Percentiles rank a stretch among this genome's conserved stretches.
Evolutionary conservation across 2,888 invertebrate species (phyloP).

Genomic region (Ophion ventricosus): DNA sequence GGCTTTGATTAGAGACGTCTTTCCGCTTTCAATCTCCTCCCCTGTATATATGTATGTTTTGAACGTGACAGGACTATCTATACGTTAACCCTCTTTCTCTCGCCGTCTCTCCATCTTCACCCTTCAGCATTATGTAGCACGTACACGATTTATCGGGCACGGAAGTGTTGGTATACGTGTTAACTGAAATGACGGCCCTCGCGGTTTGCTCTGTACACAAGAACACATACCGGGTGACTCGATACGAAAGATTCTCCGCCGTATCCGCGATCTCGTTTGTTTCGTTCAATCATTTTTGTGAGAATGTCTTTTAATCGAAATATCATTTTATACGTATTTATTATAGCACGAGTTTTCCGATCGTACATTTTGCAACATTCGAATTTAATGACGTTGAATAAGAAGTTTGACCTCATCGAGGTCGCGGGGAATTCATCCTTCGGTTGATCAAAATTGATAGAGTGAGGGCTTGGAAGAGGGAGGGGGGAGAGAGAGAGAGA

Average conservation of each 20-base stretch:
- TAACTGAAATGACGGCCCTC: conserved; percentile 45
- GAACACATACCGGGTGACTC: conserved; percentile 29
- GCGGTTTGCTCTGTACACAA: conserved; percentile 22
- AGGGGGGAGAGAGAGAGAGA: no score
- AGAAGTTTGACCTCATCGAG: background rate
- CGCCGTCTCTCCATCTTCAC: conserved; percentile 10
- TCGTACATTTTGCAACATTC: background rate
- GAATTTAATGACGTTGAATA: background rate
- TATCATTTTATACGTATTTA: background rate
- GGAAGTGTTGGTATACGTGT: conserved; percentile 48
- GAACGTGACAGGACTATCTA: background rate
- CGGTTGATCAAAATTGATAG: background rate
- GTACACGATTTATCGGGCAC: conserved; percentile 45
- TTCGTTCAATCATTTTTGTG: background rate
- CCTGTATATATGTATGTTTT: background rate
- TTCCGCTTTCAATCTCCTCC: conserved; percentile 26
- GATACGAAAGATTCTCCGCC: conserved; percentile 38
- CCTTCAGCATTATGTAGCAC: conserved; percentile 35
- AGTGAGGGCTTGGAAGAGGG: background rate
- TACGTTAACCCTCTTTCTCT: background rate
- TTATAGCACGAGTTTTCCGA: background rate
- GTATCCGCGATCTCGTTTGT: no score
- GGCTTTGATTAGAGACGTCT: conserved; percentile 68
- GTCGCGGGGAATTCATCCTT: background rate
- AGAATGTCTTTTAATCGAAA: background rate